Evolutionary conservation across 2,888 invertebrate species (phyloP).

Genomic region (Lithophane semibrunnea): DNA sequence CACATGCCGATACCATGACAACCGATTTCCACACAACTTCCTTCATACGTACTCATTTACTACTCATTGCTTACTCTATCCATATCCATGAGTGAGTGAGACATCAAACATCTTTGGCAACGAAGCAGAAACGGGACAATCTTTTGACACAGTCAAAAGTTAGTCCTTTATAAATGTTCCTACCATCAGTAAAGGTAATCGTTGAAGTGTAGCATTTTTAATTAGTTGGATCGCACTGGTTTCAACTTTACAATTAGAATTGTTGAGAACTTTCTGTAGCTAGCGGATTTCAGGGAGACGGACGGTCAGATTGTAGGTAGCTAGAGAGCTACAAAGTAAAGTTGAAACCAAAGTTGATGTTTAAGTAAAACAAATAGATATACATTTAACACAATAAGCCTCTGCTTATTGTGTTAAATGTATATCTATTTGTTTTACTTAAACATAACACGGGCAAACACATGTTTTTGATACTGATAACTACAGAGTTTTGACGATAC

Average conservation of each 20-base stretch:
- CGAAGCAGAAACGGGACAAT: not conserved
- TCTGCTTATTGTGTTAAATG: not conserved
- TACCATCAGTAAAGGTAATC: conserved; percentile 2
- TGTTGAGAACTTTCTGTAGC: conserved; percentile 32
- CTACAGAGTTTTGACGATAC: too few species aligned
- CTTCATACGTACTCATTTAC: not conserved
- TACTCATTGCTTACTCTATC: not conserved
- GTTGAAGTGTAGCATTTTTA: conserved; percentile 7
- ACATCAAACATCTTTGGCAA: not conserved
- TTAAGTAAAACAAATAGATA: too few species aligned
- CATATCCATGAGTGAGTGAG: not conserved
- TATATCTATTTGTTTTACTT: too few species aligned
- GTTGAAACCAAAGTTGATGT: too few species aligned
- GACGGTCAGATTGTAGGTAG: not conserved
- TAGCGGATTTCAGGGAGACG: conserved; percentile 9
- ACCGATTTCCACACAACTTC: not conserved
- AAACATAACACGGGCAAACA: too few species aligned
- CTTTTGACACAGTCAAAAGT: not conserved
- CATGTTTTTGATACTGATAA: too few species aligned
- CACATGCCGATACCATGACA: not conserved
- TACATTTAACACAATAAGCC: too few species aligned
- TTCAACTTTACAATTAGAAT: conserved; percentile 35
- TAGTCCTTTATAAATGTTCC: not conserved
- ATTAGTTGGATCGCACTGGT: conserved; percentile 10
- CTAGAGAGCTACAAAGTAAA: too few species aligned